These are phyloP conservation scores for Agrochola circellaris DNA, from an alignment of 2,888 invertebrate genomes.

Conservation along the genomic window DNA sequence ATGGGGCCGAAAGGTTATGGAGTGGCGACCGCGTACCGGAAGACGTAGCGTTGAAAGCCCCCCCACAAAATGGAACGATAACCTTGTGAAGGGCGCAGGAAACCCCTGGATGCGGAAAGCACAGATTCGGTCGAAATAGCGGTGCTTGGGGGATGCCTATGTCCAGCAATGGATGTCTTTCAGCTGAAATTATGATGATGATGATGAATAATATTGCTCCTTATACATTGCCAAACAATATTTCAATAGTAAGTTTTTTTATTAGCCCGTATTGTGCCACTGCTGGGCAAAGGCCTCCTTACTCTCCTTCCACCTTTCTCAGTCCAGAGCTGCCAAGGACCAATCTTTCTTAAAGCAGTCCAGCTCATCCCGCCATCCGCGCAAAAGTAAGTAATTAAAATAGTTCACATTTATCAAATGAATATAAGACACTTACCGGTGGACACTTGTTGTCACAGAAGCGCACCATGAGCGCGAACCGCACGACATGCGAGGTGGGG, in stretches of 20 bases:
- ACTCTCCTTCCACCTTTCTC: neutral
- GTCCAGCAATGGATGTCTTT: no score
- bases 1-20: no score
- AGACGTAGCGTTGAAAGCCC: no score
- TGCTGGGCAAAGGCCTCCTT: neutral
- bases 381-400: neutral
- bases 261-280: neutral
- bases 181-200: no score
- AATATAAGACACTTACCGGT: slow-evolving; percentile 82
- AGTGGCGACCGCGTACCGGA: no score
- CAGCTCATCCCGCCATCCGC: neutral
- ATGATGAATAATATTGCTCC: neutral
- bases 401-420: neutral
- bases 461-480: slow-evolving; percentile 95
- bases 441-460: slow-evolving; percentile 94
- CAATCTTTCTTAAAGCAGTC: neutral
- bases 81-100: no score
- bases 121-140: no score
- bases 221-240: neutral
- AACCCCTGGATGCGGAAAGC: no score
- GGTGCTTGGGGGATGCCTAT: no score
- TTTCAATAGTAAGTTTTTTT: neutral
- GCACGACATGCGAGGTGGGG: slow-evolving; percentile 95
- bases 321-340: neutral
- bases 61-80: no score